Base-by-base conservation (phyloP, 2,113 vertebrate genomes). In the Hemichromis elongatus region DNA sequence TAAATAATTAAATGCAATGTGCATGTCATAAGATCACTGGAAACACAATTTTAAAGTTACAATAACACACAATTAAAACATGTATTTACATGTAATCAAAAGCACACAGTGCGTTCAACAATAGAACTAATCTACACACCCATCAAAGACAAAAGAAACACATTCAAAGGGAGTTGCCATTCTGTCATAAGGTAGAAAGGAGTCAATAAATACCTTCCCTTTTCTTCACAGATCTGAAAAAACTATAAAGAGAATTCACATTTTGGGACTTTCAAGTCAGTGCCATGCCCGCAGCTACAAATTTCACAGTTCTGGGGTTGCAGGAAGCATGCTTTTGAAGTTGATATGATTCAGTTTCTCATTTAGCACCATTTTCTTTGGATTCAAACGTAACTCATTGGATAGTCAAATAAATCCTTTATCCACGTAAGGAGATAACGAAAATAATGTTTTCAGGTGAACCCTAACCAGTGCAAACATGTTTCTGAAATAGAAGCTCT, bases 291-390 rank as follows among this genome's bases (percentile, higher is more conserved):
- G 88, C 92, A 92, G 94, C 94, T 87, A 90, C 57, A 79, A 42
- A 95, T 95, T 95, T 94, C 94, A 94, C 93, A 94, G 88, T 86
- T 90, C 68, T 84, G 85, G 83, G 88, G 90, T 90, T 89, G 90
- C 92, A 89, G 86, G 84, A 88, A 92, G 53, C 83, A 35, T n/a
- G 89, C 92, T 89, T 96, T 95, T 95, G 95, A 96, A 95, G 95
- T 94, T 82, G 14, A 81, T 86, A 93, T 93, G 91, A 96, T 93
- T 94, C 92, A 85, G 86, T 91, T 92, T 91, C 92, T 94, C 90
- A 94, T 94, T 95, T 93, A 91, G 80, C 28, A 47, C 88, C 85
- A 91, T 93, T 95, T 92, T 93, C 89, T 93, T 93, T 93, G 85
- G 90, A 91, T 91, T 88, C 37, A 83, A 89, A 87, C 66, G 75